Evolutionary conservation across 2,888 invertebrate genomes (phyloP).

Genomic region (Lordiphosa fenestrarum): DNA sequence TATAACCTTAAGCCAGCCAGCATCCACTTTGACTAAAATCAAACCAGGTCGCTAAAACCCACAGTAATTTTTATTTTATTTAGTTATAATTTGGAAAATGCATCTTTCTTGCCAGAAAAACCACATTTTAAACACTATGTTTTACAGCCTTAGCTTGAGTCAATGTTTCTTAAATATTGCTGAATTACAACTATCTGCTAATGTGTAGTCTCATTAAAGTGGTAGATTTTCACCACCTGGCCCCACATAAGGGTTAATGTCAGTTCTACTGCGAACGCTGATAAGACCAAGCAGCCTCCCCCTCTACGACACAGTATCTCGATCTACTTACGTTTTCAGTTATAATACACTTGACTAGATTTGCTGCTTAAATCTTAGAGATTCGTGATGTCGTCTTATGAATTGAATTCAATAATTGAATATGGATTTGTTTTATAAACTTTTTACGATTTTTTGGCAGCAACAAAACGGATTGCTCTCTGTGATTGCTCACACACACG

Average conservation of each 20-base stretch:
- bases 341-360: conserved; percentile 8
- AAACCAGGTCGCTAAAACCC: no score
- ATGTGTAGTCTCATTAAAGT: not conserved
- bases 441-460: conserved; percentile 4
- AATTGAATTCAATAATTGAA: not conserved
- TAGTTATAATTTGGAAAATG: no score
- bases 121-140: no score
- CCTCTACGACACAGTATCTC: not conserved
- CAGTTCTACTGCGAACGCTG: not conserved
- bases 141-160: no score
- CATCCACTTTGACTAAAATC: no score
- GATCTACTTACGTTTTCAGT: conserved; percentile 1
- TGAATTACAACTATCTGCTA: no score
- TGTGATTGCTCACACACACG: conserved; percentile 6
- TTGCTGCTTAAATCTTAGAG: conserved; percentile 3
- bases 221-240: not conserved
- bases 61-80: no score
- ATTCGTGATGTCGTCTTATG: conserved; percentile 6
- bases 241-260: conserved; percentile 7
- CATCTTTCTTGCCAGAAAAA: no score
- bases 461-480: conserved; percentile 3
- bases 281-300: conserved; percentile 1
- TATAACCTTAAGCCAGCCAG: no score
- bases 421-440: not conserved
- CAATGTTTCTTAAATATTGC: no score